Evolutionary conservation across 2,113 vertebrate genomes (phyloP), one percentile per base, ranked within the genome.

Genomic region (Oncorhynchus tshawytscha): DNA sequence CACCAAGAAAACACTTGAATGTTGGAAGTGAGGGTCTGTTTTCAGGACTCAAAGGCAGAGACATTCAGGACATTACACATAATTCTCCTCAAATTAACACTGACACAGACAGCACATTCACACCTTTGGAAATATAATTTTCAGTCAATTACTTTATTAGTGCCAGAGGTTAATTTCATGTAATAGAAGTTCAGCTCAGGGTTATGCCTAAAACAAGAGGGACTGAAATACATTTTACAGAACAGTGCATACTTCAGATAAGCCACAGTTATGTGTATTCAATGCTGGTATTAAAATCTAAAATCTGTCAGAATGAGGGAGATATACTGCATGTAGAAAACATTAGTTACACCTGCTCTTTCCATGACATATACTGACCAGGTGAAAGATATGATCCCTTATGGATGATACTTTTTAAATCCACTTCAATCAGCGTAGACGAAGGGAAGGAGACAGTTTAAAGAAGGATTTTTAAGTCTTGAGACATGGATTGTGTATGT

Each of bases 111-210:
- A 22, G 15, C 22, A 22, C 3, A 65, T 25, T 65, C 11, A 25
- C 29, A 34, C 18, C 5, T 34, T 68, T 9, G 15, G 7, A 39
- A 27, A 68, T 20, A n/a, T 18, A 15, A 54, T 54, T 54, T 54
- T 31, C 67, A 68, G 29, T 68, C 18, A 68, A n/a, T 68, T n/a
- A 68, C 27, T 68, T 68, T 45, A 67, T 31, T 67, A 67, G 31
- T 16, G 31, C 16, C 31, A 68, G 27, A n/a, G 8, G 67, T 68
- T 62, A 1, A n/a, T 3, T 27, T 68, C 22, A 29, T 3, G 1
- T 34, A 68, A 20, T 31, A 20, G 8, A 68, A 18, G 6, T 16
- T 39, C 6, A 68, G 6, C n/a, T 62, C 59, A 16, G 54, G 59
- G n/a, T 22, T n/a, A 62, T 22, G n/a, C 31, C 31, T 39, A 68